Conservation (phyloP, 2,113 vertebrate genomes). For the Vidua chalybeata region DNA sequence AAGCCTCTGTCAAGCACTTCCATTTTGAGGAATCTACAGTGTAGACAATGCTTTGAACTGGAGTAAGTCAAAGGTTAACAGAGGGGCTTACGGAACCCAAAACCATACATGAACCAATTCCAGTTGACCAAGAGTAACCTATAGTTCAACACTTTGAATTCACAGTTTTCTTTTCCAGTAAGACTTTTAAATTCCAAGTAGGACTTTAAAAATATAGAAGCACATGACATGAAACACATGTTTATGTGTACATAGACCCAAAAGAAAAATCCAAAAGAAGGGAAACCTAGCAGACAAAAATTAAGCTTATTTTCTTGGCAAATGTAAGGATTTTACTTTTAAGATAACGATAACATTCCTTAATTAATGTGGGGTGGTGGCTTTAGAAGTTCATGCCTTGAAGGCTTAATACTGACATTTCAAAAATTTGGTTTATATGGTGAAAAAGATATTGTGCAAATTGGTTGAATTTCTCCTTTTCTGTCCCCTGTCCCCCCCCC, state of each 20-base stretch:
- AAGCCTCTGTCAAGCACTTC: not conserved
- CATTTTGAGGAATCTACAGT: not conserved
- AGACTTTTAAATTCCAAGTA: not conserved
- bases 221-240: not conserved
- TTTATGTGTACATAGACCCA: not conserved
- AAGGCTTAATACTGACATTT: not conserved
- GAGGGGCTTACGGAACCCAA: not conserved
- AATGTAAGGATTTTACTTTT: not conserved
- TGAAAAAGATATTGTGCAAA: not conserved
- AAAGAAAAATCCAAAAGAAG: not conserved
- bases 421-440: not conserved
- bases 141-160: not conserved
- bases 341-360: not conserved
- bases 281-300: not conserved
- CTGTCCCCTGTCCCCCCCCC: no score
- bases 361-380: not conserved
- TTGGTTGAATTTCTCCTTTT: not conserved
- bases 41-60: constrained; percentile 7
- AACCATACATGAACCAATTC: not conserved
- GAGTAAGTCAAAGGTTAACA: not conserved
- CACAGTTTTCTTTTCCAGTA: not conserved
- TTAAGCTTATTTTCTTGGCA: not conserved
- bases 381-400: not conserved
- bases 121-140: not conserved
- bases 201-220: not conserved